A percentile compares a stretch with the other conserved stretches of the same genome.
phyloP scores from a whole-genome alignment of 1,140 invertebrate genomes.

The Cecropterus lyciades region DNA sequence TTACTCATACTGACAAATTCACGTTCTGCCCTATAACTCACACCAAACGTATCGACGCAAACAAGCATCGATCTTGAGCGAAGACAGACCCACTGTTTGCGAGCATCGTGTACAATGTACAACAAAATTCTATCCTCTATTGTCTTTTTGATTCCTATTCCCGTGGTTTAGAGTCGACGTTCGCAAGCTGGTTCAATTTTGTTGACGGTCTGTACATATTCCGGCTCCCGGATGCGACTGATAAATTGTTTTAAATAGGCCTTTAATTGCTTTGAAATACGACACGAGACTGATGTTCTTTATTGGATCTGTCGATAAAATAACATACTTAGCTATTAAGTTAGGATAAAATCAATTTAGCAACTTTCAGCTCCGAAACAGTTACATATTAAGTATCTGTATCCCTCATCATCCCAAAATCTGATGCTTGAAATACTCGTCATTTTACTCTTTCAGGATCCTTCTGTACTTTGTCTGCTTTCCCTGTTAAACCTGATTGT shows the following conservation, averaged over 20 bases:
- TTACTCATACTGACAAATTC: constrained; percentile 19
- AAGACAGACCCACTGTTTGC: constrained; percentile 35
- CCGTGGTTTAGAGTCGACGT: background rate
- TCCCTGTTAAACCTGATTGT: too few species aligned
- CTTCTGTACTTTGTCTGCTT: too few species aligned
- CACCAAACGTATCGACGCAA: constrained; percentile 25
- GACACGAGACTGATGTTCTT: constrained; percentile 1
- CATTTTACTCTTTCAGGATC: too few species aligned
- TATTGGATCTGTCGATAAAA: background rate
- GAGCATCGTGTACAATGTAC: constrained; percentile 14
- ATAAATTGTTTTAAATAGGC: constrained; percentile 42
- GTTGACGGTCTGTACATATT: constrained; percentile 20
- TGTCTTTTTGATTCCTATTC: background rate
- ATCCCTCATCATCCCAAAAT: too few species aligned
- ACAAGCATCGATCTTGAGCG: constrained; percentile 36
- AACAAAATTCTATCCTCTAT: constrained; percentile 3
- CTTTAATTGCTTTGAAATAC: constrained; percentile 26
- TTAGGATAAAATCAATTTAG: too few species aligned
- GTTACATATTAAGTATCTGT: too few species aligned
- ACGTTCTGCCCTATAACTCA: constrained; percentile 10
- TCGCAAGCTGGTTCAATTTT: background rate
- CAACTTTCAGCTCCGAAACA: too few species aligned
- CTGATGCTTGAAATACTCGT: too few species aligned
- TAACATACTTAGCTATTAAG: too few species aligned
- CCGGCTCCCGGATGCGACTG: constrained; percentile 37